Percentiles rank a stretch among this genome's conserved stretches.
phyloP scores from a whole-genome alignment of 2,113 vertebrate genomes.

The Nestor notabilis region DNA sequence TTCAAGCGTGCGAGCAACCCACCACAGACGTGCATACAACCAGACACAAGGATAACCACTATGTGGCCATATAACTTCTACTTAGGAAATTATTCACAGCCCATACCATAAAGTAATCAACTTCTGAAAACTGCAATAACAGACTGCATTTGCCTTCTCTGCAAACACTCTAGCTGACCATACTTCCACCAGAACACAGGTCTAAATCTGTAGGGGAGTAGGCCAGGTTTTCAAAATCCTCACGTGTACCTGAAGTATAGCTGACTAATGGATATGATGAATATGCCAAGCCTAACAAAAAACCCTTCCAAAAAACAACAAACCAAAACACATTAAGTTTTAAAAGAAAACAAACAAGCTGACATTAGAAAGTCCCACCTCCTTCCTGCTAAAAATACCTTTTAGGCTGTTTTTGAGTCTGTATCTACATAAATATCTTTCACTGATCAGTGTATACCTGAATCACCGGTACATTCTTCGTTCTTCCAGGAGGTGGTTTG shows the following conservation, averaged over 20 bases:
- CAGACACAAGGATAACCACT: not conserved
- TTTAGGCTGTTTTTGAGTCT: not conserved
- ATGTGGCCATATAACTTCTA: not conserved
- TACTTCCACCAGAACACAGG: not conserved
- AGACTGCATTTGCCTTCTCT: not conserved
- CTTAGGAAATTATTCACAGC: not conserved
- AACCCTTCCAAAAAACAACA: not conserved
- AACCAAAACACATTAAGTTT: not conserved
- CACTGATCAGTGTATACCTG: not conserved
- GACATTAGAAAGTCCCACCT: not conserved
- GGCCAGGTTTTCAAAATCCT: not conserved
- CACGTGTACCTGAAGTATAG: not conserved
- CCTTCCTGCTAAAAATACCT: not conserved
- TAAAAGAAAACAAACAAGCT: not conserved
- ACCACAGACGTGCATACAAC: not conserved
- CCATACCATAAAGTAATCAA: not conserved
- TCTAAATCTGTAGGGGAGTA: not conserved
- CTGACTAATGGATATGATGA: not conserved
- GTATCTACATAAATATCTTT: not conserved
- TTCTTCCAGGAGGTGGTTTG: not conserved
- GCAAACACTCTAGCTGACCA: not conserved
- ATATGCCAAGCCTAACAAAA: not conserved
- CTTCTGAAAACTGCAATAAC: not conserved
- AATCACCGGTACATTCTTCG: not conserved
- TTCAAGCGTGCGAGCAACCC: not conserved